Conservation (phyloP, 64 coral and sea anemone species). For the Porites lutea region DNA sequence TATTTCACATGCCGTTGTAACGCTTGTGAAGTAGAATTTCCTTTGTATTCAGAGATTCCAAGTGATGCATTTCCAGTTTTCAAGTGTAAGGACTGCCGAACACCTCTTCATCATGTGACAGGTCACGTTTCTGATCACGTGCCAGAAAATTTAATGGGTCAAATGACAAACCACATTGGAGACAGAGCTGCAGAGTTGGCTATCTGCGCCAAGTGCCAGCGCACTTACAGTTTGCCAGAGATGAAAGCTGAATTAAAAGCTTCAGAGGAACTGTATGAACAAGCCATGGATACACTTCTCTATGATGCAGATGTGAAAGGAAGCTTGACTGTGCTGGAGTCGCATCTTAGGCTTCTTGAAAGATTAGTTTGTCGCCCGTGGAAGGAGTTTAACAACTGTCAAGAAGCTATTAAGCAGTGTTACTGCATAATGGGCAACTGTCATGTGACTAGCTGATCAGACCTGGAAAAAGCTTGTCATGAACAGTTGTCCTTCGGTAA, state of each 20-base stretch:
- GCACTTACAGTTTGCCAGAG: conserved; percentile 35
- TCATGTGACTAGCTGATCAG: conserved; percentile 44
- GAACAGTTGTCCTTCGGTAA: too few species aligned
- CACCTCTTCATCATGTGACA: background rate
- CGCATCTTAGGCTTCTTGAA: conserved; percentile 75
- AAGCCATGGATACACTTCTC: conserved; percentile 78
- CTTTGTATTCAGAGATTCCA: conserved; percentile 77
- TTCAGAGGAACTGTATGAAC: conserved; percentile 63
- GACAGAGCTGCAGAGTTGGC: background rate
- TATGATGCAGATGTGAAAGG: conserved; percentile 63
- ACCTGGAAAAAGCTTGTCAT: background rate
- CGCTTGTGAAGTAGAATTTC: conserved; percentile 76
- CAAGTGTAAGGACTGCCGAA: conserved; percentile 55
- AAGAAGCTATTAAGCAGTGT: conserved; percentile 93
- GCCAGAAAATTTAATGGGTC: conserved; percentile 1
- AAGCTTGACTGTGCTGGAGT: conserved; percentile 58
- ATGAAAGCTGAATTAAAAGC: conserved; percentile 51
- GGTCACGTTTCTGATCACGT: background rate
- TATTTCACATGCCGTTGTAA: conserved; percentile 82
- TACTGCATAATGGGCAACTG: conserved; percentile 91
- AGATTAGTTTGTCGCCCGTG: conserved; percentile 78
- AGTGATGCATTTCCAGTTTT: conserved; percentile 49
- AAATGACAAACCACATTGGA: background rate
- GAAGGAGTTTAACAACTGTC: conserved; percentile 92
- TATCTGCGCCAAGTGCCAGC: conserved; percentile 41